phyloP scores from a whole-genome alignment of 2,797 vertebrate species.

The Periophthalmus magnuspinnatus region DNA sequence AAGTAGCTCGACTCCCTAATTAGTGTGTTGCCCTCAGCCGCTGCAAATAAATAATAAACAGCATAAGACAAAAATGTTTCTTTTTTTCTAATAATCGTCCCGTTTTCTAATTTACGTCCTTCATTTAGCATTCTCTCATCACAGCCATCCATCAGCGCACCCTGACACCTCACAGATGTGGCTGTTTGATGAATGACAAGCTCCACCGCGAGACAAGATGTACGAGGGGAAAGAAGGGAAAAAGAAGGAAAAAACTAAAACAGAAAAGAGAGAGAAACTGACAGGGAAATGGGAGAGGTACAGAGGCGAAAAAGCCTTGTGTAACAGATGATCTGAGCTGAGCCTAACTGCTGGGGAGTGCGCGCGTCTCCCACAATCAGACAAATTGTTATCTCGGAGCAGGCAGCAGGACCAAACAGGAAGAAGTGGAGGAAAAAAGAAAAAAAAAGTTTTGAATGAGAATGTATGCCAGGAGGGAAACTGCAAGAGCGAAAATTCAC shows the following conservation, averaged over 20 bases:
- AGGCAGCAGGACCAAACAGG: constrained; percentile 44
- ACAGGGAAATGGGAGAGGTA: constrained; percentile 35
- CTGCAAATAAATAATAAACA: constrained; percentile 64
- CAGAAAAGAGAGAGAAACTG: constrained; percentile 26
- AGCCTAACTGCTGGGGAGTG: constrained; percentile 68
- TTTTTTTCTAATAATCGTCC: constrained; percentile 69
- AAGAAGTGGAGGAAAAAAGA: constrained; percentile 9
- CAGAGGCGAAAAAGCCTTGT: constrained; percentile 39
- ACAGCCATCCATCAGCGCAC: constrained; percentile 66
- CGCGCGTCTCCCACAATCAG: constrained; percentile 63
- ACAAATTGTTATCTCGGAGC: constrained; percentile 67
- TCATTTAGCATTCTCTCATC: constrained; percentile 65
- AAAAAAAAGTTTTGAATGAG: constrained; percentile 38
- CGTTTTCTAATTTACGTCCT: constrained; percentile 58
- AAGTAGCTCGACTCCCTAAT: constrained; percentile 45
- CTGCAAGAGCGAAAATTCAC: not conserved
- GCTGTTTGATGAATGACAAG: constrained; percentile 72
- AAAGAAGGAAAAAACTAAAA: constrained; percentile 10
- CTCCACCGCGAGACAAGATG: constrained; percentile 47
- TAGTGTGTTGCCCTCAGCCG: constrained; percentile 40
- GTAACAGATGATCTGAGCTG: constrained; percentile 69
- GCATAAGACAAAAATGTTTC: constrained; percentile 52
- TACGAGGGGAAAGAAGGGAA: constrained; percentile 28
- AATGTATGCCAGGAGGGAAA: constrained; percentile 14
- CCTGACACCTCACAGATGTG: constrained; percentile 74